phyloP scores from a whole-genome alignment of 2,113 vertebrate species.

The Lepus timidus region DNA sequence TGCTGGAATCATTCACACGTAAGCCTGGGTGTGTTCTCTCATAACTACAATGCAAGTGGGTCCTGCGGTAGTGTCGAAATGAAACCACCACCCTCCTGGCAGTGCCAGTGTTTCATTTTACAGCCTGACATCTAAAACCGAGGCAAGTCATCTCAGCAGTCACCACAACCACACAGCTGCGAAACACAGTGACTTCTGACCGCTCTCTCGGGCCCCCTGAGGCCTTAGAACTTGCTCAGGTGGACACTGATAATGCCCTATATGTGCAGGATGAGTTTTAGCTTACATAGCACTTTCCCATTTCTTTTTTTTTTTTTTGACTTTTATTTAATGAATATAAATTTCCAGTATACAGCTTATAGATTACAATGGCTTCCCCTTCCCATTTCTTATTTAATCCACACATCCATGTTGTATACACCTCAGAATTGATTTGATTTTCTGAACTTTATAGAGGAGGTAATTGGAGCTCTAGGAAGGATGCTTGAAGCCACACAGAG shows the following conservation, averaged over 20 bases:
- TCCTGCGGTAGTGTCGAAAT: neutral
- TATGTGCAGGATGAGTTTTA: neutral
- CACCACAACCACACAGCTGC: neutral
- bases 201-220: neutral
- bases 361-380: too few relatives aligned
- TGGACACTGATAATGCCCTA: neutral
- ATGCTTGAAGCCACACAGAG: neutral
- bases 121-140: neutral
- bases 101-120: neutral
- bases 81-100: neutral
- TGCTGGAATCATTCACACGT: constrained; percentile 40
- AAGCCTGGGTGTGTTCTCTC: neutral
- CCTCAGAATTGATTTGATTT: neutral
- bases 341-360: too few relatives aligned
- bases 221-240: neutral
- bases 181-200: neutral
- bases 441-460: neutral
- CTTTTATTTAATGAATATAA: too few relatives aligned
- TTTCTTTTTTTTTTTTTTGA: too few relatives aligned
- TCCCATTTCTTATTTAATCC: neutral
- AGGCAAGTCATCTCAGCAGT: neutral
- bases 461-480: neutral
- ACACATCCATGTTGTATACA: neutral
- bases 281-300: neutral
- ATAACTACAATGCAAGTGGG: neutral